Base-by-base conservation (phyloP, 2,888 invertebrate species). In the Lycaena phlaeas region DNA sequence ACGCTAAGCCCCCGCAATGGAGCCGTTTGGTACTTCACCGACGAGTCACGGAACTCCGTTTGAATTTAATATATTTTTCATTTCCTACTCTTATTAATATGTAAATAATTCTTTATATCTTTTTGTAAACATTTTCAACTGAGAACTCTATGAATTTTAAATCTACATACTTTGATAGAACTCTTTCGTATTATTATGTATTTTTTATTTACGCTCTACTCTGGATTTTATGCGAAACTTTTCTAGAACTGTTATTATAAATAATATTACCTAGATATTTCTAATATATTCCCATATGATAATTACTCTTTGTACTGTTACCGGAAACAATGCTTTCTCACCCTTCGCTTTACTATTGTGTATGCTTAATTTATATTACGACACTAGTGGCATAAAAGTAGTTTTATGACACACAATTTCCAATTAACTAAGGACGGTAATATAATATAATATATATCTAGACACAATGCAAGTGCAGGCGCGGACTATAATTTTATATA, bases 21-120 rank as follows among this genome's bases (percentile, higher is more conserved):
- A 82, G 81, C 77, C 77, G 78, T 81, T 77, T 62, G 68, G 68
- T 74, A 78, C 77, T 79, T 79, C 78, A 75, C 79, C 79, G 81
- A 77, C 79, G 79, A 82, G 82, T 84, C 82, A 81, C 79, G 82
- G 71, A 69, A 70, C 70, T 70, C 64, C 61, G 75, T 73, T 74
- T 75, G 81, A 78, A 77, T 82, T 81, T 84, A 79, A 82, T 82
- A 79, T 74, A 82, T 81, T 81, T 82, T 82, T 82, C 77, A 81
- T 82, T 79, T 81, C 74, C 78, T 66, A 22, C 61, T 54, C 60
- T 71, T 61, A 82, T 82, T 81, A 82, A 78, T 78, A 82, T 82
- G 81, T 68, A 69, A 81, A 82, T 81, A 66, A 68, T 75, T 67
- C 61, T 64, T 64, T 59, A 59, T 61, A 64, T 22, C 22, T 34